Evolutionary conservation across 2,888 invertebrate genomes (phyloP).

Genomic region (Polydrusus pterygomalis): DNA sequence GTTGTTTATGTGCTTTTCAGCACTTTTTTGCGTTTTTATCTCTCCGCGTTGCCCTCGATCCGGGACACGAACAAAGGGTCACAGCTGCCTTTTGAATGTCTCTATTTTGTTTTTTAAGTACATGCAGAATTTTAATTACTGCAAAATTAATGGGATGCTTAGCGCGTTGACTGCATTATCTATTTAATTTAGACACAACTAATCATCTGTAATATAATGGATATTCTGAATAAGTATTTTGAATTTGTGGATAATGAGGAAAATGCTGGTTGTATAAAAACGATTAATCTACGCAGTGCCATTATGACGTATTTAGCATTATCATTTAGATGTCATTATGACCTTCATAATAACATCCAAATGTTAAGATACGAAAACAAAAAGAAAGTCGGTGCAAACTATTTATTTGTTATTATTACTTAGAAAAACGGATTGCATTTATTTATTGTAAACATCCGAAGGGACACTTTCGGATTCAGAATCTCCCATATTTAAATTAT

Average conservation of each 20-base stretch:
- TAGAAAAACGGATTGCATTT: too few relatives aligned
- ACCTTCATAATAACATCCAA: too few relatives aligned
- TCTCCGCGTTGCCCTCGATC: constrained; percentile 35
- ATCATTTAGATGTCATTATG: too few relatives aligned
- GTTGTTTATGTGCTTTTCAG: constrained; percentile 55
- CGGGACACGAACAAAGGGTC: constrained; percentile 27
- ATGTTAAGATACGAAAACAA: too few relatives aligned
- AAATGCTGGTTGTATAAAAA: too few relatives aligned
- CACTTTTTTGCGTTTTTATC: constrained; percentile 49
- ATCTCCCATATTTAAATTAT: too few relatives aligned
- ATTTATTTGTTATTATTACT: too few relatives aligned
- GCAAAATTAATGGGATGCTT: constrained; percentile 38
- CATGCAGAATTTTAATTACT: constrained; percentile 49
- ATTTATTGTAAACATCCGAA: too few relatives aligned
- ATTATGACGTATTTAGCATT: too few relatives aligned
- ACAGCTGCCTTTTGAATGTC: constrained; percentile 44
- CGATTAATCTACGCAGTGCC: too few relatives aligned
- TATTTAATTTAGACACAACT: constrained; percentile 18
- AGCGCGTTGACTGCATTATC: constrained; percentile 12
- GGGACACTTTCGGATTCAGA: too few relatives aligned
- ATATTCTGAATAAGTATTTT: constrained; percentile 4
- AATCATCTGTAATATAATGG: constrained; percentile 21
- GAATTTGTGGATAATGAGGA: neutral
- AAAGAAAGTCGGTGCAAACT: too few relatives aligned
- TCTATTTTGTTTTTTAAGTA: constrained; percentile 45